Percentiles rank a stretch among this genome's conserved stretches.
Evolutionary conservation across 2,797 vertebrate species (phyloP).

Genomic region (Paramormyrops hopkinsi): DNA sequence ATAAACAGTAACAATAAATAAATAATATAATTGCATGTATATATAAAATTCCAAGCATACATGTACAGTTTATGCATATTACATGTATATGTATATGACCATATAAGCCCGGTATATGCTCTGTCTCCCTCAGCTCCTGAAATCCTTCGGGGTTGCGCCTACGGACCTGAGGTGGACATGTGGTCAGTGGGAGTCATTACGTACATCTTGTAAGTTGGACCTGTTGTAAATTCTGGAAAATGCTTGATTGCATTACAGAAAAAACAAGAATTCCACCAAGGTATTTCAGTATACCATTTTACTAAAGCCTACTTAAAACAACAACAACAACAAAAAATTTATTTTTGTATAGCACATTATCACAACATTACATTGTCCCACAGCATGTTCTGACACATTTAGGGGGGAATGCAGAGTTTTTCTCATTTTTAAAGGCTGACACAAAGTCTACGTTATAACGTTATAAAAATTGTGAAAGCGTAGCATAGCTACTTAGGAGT

Average conservation of each 20-base stretch:
- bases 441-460: not conserved
- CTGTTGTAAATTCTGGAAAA: not conserved
- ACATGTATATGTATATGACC: not conserved
- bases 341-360: too few relatives aligned
- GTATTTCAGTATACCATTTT: not conserved
- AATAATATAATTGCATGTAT: not conserved
- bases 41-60: not conserved
- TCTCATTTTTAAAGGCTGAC: not conserved
- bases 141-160: conserved; percentile 75
- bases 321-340: too few relatives aligned
- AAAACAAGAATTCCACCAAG: not conserved
- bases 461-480: not conserved
- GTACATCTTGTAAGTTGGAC: conserved; percentile 76
- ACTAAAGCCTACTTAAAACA: not conserved
- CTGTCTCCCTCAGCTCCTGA: conserved; percentile 65
- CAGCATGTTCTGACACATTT: not conserved
- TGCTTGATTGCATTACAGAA: not conserved
- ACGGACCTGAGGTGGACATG: conserved; percentile 83
- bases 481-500: not conserved
- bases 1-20: not conserved
- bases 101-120: not conserved
- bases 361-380: too few relatives aligned
- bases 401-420: not conserved
- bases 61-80: not conserved
- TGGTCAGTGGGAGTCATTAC: conserved; percentile 84